Conservation (phyloP, 2,888 invertebrate species). For the Drosophila sordidapex region DNA sequence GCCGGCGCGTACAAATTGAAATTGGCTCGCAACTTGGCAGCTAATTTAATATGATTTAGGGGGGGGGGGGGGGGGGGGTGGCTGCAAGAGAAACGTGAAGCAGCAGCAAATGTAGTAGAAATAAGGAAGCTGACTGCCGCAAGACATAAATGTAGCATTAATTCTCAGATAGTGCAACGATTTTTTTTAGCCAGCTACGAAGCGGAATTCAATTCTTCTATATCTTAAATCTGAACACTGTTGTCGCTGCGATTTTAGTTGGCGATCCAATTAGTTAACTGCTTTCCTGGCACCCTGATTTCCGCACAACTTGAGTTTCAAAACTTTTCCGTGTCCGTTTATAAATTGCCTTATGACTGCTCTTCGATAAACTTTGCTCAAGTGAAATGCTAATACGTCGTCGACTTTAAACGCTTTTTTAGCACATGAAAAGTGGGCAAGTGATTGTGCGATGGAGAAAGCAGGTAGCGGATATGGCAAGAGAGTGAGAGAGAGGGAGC, state of each 20-base stretch:
- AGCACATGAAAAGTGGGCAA: neutral
- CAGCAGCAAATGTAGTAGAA: neutral
- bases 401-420: slow-evolving; percentile 53
- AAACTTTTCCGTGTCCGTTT: slow-evolving; percentile 66
- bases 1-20: slow-evolving; percentile 67
- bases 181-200: slow-evolving; percentile 19
- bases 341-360: slow-evolving; percentile 75
- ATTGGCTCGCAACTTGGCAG: slow-evolving; percentile 74
- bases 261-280: slow-evolving; percentile 48
- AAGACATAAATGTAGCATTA: slow-evolving; percentile 38
- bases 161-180: slow-evolving; percentile 10
- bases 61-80: no score
- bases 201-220: neutral
- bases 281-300: slow-evolving; percentile 25
- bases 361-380: slow-evolving; percentile 64
- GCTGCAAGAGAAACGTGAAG: neutral
- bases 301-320: slow-evolving; percentile 35
- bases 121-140: slow-evolving; percentile 27
- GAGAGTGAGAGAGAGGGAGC: neutral
- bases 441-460: neutral
- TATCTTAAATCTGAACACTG: slow-evolving; percentile 22
- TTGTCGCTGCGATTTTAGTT: slow-evolving; percentile 31
- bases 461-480: neutral
- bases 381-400: slow-evolving; percentile 63
- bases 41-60: slow-evolving; percentile 72